Evolutionary conservation across 2,888 invertebrate species (phyloP), one percentile per base, ranked within the genome.

Genomic region (Folsomia manolachei): DNA sequence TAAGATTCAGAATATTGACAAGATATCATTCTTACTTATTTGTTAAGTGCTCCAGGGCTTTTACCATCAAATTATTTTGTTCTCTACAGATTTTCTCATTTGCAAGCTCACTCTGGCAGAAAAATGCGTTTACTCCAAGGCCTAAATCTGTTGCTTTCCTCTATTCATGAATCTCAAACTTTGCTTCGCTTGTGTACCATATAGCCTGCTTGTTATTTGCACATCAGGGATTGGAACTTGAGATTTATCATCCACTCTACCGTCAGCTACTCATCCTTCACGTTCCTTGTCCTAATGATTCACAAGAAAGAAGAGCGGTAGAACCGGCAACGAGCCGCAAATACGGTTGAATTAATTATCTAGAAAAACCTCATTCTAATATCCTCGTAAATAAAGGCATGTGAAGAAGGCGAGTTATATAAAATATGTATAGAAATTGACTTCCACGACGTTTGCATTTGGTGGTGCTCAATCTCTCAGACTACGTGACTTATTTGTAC

Each of bases 1-100:
- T 76, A 76, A 76, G 76, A 72, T 60, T 23, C 51, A 69, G 52
- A 74, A 74, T 76, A 74, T 74, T 74, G 74, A 72, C 65, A 73
- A 71, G 52, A 68, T 63, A 71, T 71, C 67, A n/a, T n/a, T n/a
- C n/a, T n/a, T n/a, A n/a, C n/a, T n/a, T n/a, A n/a, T 63, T 61
- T 60, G 56, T 60, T 51, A 25, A 56, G 56, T 62, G 72, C 72
- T 61, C 56, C 39, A 69, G 65, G 72, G 70, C 51, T 69, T 67
- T 67, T 66, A 39, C 66, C 72, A 66, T 60, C 62, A 53, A 72
- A 72, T 72, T 70, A 72, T 72, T 72, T 72, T 72, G 72, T 70
- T 72, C 72, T 72, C 66, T 67, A 26, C 66, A 70, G 73, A 63
- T 70, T 74, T 77, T 75, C 77, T 77, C 77, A 77, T 77, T 77